Conservation (phyloP, 2,888 invertebrate genomes). For the Cantharis rustica region DNA sequence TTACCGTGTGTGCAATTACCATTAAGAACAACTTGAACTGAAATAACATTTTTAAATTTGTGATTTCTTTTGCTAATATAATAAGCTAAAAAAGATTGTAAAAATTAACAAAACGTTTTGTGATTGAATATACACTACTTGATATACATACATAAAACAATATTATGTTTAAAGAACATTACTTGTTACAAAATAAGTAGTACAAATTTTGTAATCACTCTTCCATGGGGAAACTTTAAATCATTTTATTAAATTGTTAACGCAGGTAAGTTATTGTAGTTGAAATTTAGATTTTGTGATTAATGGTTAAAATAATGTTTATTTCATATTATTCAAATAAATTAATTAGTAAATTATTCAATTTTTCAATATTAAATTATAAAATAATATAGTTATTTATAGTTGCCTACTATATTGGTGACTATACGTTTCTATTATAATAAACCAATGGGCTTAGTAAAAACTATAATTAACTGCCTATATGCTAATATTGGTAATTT, state of each 20-base stretch:
- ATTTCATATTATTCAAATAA: neutral
- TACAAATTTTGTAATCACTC: neutral
- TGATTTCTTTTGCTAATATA: neutral
- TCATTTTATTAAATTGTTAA: neutral
- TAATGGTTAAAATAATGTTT: neutral
- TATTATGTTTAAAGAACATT: neutral
- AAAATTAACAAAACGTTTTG: neutral
- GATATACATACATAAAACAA: neutral
- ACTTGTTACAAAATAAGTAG: neutral
- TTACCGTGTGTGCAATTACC: constrained; percentile 21
- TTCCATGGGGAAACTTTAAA: neutral
- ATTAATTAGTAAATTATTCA: too few species aligned
- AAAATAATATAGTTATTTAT: too few species aligned
- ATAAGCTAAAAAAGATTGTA: neutral
- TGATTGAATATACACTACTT: neutral
- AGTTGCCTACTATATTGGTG: too few species aligned
- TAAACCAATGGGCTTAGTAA: too few species aligned
- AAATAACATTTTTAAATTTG: neutral
- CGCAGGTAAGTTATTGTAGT: neutral
- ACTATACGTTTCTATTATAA: too few species aligned
- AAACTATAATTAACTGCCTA: too few species aligned
- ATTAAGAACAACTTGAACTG: neutral
- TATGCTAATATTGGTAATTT: too few species aligned
- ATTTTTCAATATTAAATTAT: too few species aligned
- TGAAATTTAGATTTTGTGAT: neutral